phyloP scores from a whole-genome alignment of 2,797 vertebrate species.

The Gobionotothen gibberifrons region DNA sequence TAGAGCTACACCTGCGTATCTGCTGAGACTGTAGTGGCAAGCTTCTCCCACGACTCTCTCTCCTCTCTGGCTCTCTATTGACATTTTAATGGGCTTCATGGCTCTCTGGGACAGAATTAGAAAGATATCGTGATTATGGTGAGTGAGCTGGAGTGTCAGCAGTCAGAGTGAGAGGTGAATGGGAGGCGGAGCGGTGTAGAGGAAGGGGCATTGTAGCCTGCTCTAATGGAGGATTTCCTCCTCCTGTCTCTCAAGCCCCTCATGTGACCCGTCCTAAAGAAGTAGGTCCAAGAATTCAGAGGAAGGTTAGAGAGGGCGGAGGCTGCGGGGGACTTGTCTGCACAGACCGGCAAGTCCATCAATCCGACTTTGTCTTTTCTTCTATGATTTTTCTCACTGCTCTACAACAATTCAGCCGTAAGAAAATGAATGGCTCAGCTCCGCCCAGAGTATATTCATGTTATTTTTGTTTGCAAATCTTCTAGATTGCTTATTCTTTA shows the following conservation, averaged over 20 bases:
- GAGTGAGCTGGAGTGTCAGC: constrained; percentile 39
- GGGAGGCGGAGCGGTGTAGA: constrained; percentile 63
- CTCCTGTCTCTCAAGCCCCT: constrained; percentile 65
- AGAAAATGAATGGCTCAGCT: background rate
- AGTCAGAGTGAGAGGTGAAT: constrained; percentile 66
- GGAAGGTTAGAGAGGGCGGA: constrained; percentile 42
- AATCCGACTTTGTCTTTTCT: constrained; percentile 34
- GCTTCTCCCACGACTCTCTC: constrained; percentile 20
- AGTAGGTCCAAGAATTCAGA: constrained; percentile 31
- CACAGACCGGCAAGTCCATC: constrained; percentile 52
- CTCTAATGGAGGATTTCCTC: constrained; percentile 80
- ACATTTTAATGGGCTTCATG: constrained; percentile 68
- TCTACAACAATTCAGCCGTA: constrained; percentile 9
- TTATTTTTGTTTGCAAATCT: no score
- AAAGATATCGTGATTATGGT: constrained; percentile 60
- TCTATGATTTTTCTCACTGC: constrained; percentile 32
- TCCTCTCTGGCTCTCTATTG: constrained; percentile 40
- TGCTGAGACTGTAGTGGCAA: background rate
- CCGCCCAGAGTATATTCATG: no score
- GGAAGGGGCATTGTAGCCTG: constrained; percentile 74
- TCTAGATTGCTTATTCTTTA: no score
- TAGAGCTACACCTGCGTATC: constrained; percentile 52
- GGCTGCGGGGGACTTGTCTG: constrained; percentile 22
- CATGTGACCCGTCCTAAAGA: constrained; percentile 59
- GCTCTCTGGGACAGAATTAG: constrained; percentile 55